Percentiles rank a stretch among this genome's conserved stretches.
Conservation (phyloP, 2,888 invertebrate species). For the Halocaridina rubra region DNA sequence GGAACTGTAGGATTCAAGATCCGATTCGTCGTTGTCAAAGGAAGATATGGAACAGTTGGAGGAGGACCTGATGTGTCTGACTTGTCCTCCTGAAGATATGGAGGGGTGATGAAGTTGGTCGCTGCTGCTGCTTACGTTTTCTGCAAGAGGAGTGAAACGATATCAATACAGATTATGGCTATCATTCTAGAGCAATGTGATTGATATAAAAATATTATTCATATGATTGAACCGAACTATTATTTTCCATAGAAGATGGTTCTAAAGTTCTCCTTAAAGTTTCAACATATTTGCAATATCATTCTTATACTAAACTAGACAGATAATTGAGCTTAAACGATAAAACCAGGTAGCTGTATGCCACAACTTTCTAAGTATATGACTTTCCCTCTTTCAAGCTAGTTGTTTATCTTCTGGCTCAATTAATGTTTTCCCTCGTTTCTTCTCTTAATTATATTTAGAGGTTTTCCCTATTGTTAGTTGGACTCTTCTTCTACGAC, state of each 20-base stretch:
- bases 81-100: conserved; percentile 35
- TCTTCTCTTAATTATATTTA: too few species aligned
- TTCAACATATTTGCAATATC: not conserved
- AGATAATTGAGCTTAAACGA: too few species aligned
- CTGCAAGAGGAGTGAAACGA: not conserved
- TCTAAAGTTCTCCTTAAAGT: not conserved
- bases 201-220: not conserved
- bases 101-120: conserved; percentile 47
- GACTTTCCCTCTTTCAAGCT: too few species aligned
- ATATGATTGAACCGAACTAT: too few species aligned
- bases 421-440: too few species aligned
- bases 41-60: conserved; percentile 42
- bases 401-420: too few species aligned
- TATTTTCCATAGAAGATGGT: not conserved
- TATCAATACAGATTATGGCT: not conserved
- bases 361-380: too few species aligned
- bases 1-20: conserved; percentile 52
- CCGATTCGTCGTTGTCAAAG: conserved; percentile 37
- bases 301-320: not conserved
- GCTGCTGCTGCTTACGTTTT: conserved; percentile 47
- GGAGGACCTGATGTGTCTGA: conserved; percentile 17
- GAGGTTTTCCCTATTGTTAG: too few species aligned
- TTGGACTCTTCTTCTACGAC: too few species aligned
- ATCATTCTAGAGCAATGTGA: not conserved
- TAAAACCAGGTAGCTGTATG: too few species aligned